Conservation (phyloP, 2,888 invertebrate species). For the Druceiella hillmani region DNA sequence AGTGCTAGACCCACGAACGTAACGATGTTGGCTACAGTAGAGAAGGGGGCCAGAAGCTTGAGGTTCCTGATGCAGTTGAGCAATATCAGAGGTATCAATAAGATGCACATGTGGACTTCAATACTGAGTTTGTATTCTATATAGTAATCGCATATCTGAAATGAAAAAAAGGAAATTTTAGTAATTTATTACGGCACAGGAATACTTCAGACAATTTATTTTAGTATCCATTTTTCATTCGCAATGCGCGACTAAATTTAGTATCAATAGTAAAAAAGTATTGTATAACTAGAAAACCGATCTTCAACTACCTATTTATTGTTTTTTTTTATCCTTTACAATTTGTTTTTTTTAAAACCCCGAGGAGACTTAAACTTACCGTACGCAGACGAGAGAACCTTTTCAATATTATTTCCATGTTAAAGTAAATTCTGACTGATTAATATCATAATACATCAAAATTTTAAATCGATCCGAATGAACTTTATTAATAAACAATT, state of each 20-base stretch:
- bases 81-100: constrained; percentile 61
- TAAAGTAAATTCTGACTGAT: too few relatives aligned
- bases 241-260: neutral
- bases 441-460: too few relatives aligned
- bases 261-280: too few relatives aligned
- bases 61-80: constrained; percentile 71
- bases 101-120: constrained; percentile 59
- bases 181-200: neutral
- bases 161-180: constrained; percentile 17
- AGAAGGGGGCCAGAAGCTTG: constrained; percentile 77
- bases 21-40: constrained; percentile 74
- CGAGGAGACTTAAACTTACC: too few relatives aligned
- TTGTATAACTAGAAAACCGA: too few relatives aligned
- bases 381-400: too few relatives aligned
- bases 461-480: too few relatives aligned
- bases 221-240: constrained; percentile 1
- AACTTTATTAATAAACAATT: too few relatives aligned
- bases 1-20: constrained; percentile 73
- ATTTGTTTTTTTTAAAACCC: too few relatives aligned
- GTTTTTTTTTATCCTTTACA: too few relatives aligned
- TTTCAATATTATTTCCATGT: too few relatives aligned
- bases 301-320: too few relatives aligned
- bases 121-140: constrained; percentile 38
- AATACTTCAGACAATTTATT: neutral
- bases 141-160: constrained; percentile 47